Conservation (phyloP, 1,140 invertebrate species). For the Mamestra configurata region DNA sequence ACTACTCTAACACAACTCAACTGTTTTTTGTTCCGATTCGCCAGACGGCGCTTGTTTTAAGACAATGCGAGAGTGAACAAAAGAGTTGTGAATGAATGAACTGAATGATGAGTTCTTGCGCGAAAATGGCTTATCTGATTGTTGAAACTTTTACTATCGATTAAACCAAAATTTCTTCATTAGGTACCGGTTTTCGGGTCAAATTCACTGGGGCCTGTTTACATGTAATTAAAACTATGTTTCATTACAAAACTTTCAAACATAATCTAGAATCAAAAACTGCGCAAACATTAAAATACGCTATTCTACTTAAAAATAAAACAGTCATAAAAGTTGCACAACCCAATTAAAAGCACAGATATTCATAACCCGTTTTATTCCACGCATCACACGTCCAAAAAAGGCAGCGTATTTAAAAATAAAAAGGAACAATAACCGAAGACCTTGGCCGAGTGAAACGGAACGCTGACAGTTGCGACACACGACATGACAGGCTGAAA, state of each 20-base stretch:
- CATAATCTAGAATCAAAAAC: no score
- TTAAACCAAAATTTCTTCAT: neutral
- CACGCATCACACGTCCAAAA: slow-evolving; percentile 36
- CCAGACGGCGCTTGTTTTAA: slow-evolving; percentile 11
- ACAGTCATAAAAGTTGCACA: neutral
- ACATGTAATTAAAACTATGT: no score
- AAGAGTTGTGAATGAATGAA: slow-evolving; percentile 30
- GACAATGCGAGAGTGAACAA: slow-evolving; percentile 24
- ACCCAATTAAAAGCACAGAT: slow-evolving; percentile 13
- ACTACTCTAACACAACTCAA: neutral
- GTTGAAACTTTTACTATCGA: slow-evolving; percentile 1
- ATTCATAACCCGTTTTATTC: slow-evolving; percentile 28
- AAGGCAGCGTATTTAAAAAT: slow-evolving; percentile 24
- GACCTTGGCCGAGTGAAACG: slow-evolving; percentile 45
- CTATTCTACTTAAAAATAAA: neutral
- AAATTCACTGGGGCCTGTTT: no score
- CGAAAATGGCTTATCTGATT: slow-evolving; percentile 33
- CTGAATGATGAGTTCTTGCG: slow-evolving; percentile 34
- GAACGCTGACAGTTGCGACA: slow-evolving; percentile 40
- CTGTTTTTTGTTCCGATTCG: slow-evolving; percentile 13
- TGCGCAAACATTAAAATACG: no score
- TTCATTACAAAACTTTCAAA: neutral
- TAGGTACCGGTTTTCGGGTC: no score
- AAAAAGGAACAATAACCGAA: slow-evolving; percentile 28
- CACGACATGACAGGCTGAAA: slow-evolving; percentile 12